A percentile compares a stretch with the other conserved stretches of the same genome.
Evolutionary conservation across 30 jellyfish, hydroid and myxozoan genomes (phyloP).

Genomic region (Mastigias papua): DNA sequence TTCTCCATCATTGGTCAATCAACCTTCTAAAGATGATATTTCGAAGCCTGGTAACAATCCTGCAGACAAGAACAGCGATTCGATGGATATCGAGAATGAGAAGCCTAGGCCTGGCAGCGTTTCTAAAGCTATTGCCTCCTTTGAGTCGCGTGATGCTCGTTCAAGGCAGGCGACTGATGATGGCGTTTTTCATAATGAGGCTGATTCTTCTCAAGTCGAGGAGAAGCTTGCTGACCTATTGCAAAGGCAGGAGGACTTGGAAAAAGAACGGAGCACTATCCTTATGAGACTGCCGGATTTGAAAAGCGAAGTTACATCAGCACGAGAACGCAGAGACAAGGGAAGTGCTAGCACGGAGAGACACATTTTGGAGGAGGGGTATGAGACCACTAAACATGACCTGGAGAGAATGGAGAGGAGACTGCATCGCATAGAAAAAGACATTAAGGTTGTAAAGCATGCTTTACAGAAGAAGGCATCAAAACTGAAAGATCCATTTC

Average conservation of each 20-base stretch:
- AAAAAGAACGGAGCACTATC: slow-evolving; percentile 71
- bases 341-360: slow-evolving; percentile 18
- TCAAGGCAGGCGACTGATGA: slow-evolving; percentile 6
- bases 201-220: slow-evolving; percentile 39
- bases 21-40: background rate
- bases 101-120: slow-evolving; percentile 43
- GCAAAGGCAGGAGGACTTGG: slow-evolving; percentile 70
- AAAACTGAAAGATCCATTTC: slow-evolving; percentile 39
- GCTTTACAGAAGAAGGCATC: slow-evolving; percentile 18
- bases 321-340: slow-evolving; percentile 37
- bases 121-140: slow-evolving; percentile 39
- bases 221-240: slow-evolving; percentile 54
- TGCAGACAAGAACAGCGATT: background rate
- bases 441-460: slow-evolving; percentile 31
- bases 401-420: slow-evolving; percentile 66
- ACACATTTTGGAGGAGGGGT: slow-evolving; percentile 44
- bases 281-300: slow-evolving; percentile 62
- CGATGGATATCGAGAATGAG: background rate
- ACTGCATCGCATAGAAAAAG: slow-evolving; percentile 67
- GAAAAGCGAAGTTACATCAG: slow-evolving; percentile 42
- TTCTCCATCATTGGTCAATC: background rate
- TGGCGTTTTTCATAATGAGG: slow-evolving; percentile 40
- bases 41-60: background rate
- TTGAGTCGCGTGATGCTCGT: slow-evolving; percentile 29
- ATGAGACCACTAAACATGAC: slow-evolving; percentile 62